Conservation (phyloP, 2,113 vertebrate species). For the Vimba vimba region DNA sequence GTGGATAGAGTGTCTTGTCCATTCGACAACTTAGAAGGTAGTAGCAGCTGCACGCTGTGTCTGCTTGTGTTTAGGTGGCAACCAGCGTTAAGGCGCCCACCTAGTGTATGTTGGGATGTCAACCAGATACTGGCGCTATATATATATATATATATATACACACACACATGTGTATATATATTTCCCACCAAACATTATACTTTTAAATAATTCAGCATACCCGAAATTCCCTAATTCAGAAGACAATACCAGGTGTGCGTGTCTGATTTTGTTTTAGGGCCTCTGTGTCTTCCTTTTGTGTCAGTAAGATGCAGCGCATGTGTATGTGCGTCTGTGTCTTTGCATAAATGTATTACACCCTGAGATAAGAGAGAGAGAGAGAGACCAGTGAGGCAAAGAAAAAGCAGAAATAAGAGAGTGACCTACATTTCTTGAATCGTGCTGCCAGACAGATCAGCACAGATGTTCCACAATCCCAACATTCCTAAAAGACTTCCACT, state of each 20-base stretch:
- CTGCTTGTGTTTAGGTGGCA: too few species aligned
- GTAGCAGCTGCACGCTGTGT: too few species aligned
- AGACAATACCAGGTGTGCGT: not conserved
- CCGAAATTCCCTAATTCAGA: not conserved
- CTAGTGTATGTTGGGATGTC: too few species aligned
- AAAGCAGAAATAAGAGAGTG: conserved; percentile 64
- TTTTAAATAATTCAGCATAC: too few species aligned
- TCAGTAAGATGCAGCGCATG: conserved; percentile 1
- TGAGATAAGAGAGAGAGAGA: conserved; percentile 43
- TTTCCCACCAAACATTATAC: too few species aligned
- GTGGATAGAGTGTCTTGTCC: too few species aligned
- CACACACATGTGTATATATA: too few species aligned
- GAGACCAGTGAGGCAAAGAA: conserved; percentile 29
- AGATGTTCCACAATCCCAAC: conserved; percentile 65
- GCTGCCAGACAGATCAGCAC: conserved; percentile 65
- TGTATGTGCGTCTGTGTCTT: conserved; percentile 40
- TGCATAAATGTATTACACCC: conserved; percentile 53
- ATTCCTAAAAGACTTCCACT: conserved; percentile 63
- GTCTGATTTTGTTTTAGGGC: not conserved
- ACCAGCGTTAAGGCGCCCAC: too few species aligned
- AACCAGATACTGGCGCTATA: too few species aligned
- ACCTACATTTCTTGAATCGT: conserved; percentile 73
- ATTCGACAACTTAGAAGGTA: too few species aligned
- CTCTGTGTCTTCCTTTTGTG: conserved; percentile 14
- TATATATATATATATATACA: too few species aligned